Evolutionary conservation across 2,113 vertebrate species (phyloP).

Genomic region (Lasiurus cinereus): DNA sequence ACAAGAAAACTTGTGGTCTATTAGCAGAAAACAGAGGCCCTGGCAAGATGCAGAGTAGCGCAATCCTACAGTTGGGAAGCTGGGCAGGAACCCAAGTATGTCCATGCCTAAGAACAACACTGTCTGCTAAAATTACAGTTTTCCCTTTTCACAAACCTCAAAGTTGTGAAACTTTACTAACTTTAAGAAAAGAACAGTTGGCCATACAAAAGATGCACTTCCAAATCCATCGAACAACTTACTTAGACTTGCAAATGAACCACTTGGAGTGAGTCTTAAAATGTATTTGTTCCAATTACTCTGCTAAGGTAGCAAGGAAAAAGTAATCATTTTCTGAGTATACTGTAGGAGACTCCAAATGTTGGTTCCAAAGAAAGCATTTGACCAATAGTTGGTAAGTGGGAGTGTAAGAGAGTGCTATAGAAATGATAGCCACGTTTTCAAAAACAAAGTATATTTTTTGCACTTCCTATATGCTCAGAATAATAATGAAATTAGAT

Average conservation of each 20-base stretch:
- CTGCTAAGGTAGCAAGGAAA: conserved; percentile 76
- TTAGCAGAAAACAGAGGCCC: conserved; percentile 84
- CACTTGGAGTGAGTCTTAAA: conserved; percentile 70
- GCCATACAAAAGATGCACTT: conserved; percentile 82
- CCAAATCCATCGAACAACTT: conserved; percentile 77
- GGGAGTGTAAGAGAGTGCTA: conserved; percentile 42
- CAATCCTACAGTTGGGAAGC: conserved; percentile 75
- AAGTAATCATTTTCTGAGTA: conserved; percentile 77
- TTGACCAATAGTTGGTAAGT: conserved; percentile 73
- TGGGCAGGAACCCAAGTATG: conserved; percentile 79
- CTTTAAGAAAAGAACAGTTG: conserved; percentile 77
- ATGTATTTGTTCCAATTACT: conserved; percentile 85
- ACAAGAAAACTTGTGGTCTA: conserved; percentile 74
- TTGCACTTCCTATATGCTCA: conserved; percentile 51
- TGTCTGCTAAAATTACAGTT: conserved; percentile 85
- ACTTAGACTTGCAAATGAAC: conserved; percentile 81
- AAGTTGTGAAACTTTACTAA: conserved; percentile 84
- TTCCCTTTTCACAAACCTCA: conserved; percentile 84
- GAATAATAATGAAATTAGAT: conserved; percentile 62
- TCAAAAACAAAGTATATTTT: conserved; percentile 63
- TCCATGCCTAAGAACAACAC: conserved; percentile 79
- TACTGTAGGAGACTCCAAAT: conserved; percentile 78
- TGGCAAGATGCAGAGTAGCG: conserved; percentile 69
- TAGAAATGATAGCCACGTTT: conserved; percentile 77
- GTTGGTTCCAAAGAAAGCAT: conserved; percentile 81